Conservation (phyloP, 2,888 invertebrate species). For the Melitaea athalia region DNA sequence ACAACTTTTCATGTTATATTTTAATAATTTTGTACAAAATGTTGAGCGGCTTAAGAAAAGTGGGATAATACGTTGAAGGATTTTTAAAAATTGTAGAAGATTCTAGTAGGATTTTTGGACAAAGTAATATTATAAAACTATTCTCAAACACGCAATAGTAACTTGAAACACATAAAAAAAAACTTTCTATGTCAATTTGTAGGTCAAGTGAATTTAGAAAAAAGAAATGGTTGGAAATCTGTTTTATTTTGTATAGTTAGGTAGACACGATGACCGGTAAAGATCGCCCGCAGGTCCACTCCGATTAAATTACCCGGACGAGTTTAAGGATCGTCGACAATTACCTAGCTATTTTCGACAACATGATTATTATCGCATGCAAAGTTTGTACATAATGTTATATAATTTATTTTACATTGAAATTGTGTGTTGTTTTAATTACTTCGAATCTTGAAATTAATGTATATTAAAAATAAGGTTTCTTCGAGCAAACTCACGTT, state of each 20-base stretch:
- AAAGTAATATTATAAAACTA: too few species aligned
- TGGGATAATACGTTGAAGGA: too few species aligned
- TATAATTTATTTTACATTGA: not conserved
- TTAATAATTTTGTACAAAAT: too few species aligned
- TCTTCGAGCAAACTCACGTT: too few species aligned
- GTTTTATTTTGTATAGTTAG: constrained; percentile 28
- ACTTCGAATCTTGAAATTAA: too few species aligned
- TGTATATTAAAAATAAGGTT: too few species aligned
- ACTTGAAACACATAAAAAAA: not conserved
- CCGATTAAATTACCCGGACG: constrained; percentile 59
- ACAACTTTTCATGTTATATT: not conserved
- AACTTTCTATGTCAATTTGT: not conserved
- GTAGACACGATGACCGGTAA: constrained; percentile 26
- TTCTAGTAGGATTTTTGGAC: too few species aligned
- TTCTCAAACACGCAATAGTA: too few species aligned
- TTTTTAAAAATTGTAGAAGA: too few species aligned
- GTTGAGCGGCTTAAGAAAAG: too few species aligned
- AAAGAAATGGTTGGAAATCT: constrained; percentile 1
- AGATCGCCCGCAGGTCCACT: constrained; percentile 36
- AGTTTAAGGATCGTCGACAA: constrained; percentile 53
- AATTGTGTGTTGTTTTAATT: not conserved
- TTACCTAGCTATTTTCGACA: constrained; percentile 52
- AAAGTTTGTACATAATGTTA: constrained; percentile 9
- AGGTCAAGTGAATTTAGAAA: not conserved
- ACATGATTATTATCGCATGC: constrained; percentile 32